Conservation (phyloP, 2,113 vertebrate genomes). For the Dicentrarchus labrax region DNA sequence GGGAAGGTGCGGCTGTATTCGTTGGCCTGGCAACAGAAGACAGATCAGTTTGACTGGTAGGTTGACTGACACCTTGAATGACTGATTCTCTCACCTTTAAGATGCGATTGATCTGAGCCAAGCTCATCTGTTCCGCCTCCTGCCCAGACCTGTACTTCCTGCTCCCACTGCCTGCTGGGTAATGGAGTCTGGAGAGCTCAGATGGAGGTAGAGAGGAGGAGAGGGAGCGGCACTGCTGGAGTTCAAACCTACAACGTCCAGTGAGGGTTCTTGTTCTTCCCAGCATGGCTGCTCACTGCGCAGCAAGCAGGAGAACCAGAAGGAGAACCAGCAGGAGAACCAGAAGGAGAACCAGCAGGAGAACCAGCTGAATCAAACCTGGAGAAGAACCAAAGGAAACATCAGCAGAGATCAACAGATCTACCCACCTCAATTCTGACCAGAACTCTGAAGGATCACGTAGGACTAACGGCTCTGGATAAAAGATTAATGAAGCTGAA, state of each 20-base stretch:
- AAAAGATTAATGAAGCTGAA: no score
- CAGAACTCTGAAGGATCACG: no score
- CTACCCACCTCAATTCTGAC: no score
- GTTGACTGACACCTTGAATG: not conserved
- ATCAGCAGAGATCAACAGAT: no score
- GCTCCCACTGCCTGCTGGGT: slow-evolving; percentile 43
- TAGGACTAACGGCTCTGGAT: no score
- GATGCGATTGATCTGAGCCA: slow-evolving; percentile 62
- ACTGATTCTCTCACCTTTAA: slow-evolving; percentile 60
- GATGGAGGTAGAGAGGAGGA: not conserved
- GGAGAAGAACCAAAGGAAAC: not conserved
- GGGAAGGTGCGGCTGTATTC: slow-evolving; percentile 71
- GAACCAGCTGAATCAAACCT: not conserved
- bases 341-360: no score
- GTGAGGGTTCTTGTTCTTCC: slow-evolving; percentile 7
- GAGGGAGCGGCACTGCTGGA: slow-evolving; percentile 14
- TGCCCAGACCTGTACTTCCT: slow-evolving; percentile 53
- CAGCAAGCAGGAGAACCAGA: not conserved
- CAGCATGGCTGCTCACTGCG: slow-evolving; percentile 38
- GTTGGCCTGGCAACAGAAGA: slow-evolving; percentile 63
- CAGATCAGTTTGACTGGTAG: not conserved
- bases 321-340: not conserved
- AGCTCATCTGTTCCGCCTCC: slow-evolving; percentile 43
- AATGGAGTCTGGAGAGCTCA: slow-evolving; percentile 33
- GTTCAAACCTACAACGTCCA: slow-evolving; percentile 24